phyloP scores from a whole-genome alignment of 2,888 invertebrate species.

The Eudasyphora cyanicolor region DNA sequence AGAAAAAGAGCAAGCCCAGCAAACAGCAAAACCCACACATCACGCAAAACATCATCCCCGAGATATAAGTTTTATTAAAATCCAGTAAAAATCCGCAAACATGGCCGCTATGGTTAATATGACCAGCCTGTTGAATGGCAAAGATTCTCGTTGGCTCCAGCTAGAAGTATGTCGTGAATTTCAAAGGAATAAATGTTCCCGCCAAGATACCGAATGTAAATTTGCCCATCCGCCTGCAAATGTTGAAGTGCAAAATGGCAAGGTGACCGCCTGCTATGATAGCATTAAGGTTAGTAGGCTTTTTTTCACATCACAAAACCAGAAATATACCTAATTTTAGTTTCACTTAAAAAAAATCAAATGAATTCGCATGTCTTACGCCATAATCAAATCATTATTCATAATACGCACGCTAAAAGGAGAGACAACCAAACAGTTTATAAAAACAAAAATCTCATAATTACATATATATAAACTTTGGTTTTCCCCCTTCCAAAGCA shows the following conservation, averaged over 20 bases:
- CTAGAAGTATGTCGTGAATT: conserved; percentile 99
- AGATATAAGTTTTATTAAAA: background rate
- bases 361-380: conserved; percentile 49
- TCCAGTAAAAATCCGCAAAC: conserved; percentile 65
- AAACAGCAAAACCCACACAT: background rate
- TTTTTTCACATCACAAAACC: background rate
- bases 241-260: conserved; percentile 99
- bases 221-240: conserved; percentile 99
- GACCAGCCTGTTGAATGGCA: conserved; percentile 98
- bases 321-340: background rate
- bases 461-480: too few relatives aligned
- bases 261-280: conserved; percentile 99
- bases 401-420: background rate
- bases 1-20: conserved; percentile 50
- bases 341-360: conserved; percentile 27
- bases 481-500: background rate
- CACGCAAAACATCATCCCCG: background rate
- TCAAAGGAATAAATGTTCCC: conserved; percentile 99
- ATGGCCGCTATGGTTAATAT: conserved; percentile 96
- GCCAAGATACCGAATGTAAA: conserved; percentile 99
- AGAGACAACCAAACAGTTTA: background rate
- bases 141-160: conserved; percentile 99
- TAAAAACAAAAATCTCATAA: background rate
- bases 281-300: conserved; percentile 96
- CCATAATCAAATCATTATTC: background rate